Base-by-base conservation (phyloP, 2,113 vertebrate species). In the Spermophilus dauricus region DNA sequence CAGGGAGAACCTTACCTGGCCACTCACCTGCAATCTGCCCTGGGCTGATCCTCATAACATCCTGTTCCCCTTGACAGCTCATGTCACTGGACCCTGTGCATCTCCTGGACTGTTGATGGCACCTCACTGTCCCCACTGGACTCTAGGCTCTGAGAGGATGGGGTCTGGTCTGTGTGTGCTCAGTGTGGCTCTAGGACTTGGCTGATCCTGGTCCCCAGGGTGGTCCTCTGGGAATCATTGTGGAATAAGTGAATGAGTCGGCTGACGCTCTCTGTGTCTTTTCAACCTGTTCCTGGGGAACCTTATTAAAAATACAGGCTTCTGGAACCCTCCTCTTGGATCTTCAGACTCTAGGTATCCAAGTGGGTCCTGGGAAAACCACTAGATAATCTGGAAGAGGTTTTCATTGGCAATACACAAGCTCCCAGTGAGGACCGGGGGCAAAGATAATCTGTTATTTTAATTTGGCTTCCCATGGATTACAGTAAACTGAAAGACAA, bases 41-140 rank as follows among this genome's bases (percentile, higher is more conserved):
- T 18, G 77, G 20, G 22, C 28, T 70, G 16, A 20, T 30, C 34
- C 16, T n/a, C 8, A 24, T 22, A 48, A 22, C 30, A n/a, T 56
- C 75, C 12, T 2, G 2, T n/a, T 72, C 48, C 77, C 14, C 39
- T 28, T 61, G 37, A 16, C 10, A 56, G 18, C 61, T 42, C 51
- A 58, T 2, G 34, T 67, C 17, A 48, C 17, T 20, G 4, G 34
- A 72, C 1, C 1, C 12, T 12, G 4, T 17, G 9, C 1, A 45
- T 51, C 69, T 82, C 61, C 72, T 48, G 42, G 8, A 11, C 7
- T 37, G 4, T 56, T 69, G 9, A 63, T 72, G 22, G 22, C 37
- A 16, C 30, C 85, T 75, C 51, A 24, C n/a, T 56, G 73, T 37
- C n/a, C 18, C 51, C 28, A 12, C n/a, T 34, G 37, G 18, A 72